A percentile compares a stretch with the other conserved stretches of the same genome.
phyloP scores from a whole-genome alignment of 2,888 invertebrate genomes.

The Dynastes maya region DNA sequence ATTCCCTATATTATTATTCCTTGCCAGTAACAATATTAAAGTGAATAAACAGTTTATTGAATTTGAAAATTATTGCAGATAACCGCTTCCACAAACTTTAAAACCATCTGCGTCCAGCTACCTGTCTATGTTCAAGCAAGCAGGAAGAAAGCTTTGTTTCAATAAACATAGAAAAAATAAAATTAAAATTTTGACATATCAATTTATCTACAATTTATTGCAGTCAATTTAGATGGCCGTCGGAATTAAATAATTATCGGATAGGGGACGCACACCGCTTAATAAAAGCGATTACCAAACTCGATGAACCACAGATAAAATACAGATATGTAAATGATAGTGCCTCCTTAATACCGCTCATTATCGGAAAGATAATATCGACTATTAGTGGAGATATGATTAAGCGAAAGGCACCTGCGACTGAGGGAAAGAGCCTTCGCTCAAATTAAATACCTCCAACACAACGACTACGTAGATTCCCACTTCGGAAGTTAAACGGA shows the following conservation, averaged over 20 bases:
- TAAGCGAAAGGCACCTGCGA: conserved; percentile 56
- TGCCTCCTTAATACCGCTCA: conserved; percentile 55
- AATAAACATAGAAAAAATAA: conserved; percentile 8
- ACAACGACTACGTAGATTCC: conserved; percentile 52
- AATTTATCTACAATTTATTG: conserved; percentile 46
- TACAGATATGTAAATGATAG: conserved; percentile 56
- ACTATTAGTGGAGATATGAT: conserved; percentile 54
- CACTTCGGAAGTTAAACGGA: conserved; percentile 41
- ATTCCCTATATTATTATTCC: too few relatives aligned
- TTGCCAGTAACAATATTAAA: too few relatives aligned
- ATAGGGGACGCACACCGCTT: conserved; percentile 35
- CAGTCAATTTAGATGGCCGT: conserved; percentile 17
- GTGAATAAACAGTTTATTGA: too few relatives aligned
- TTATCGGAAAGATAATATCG: conserved; percentile 56
- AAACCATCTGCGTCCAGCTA: not conserved
- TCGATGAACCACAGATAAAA: conserved; percentile 52
- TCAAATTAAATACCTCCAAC: conserved; percentile 58
- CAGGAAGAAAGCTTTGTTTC: conserved; percentile 17
- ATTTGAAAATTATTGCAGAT: too few relatives aligned
- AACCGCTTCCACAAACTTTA: not conserved
- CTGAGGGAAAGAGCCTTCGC: conserved; percentile 54
- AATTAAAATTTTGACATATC: conserved; percentile 46
- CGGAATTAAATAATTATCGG: conserved; percentile 47
- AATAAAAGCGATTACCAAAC: conserved; percentile 54
- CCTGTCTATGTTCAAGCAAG: not conserved